Conservation (phyloP, 2,797 vertebrate genomes). For the Adrianichthys oophorus region DNA sequence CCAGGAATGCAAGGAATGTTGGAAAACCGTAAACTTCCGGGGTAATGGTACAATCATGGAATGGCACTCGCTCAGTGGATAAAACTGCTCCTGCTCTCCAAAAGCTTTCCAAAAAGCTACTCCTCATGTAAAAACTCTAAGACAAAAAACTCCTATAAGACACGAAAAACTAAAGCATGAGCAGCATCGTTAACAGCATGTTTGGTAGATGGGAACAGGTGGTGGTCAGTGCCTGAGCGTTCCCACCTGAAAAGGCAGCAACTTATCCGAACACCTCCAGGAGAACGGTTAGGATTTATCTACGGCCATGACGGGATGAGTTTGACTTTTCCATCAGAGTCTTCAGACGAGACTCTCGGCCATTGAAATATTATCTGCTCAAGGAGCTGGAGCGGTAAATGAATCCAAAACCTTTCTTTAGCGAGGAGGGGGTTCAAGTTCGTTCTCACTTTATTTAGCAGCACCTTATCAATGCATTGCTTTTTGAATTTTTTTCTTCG, state of each 20-base stretch:
- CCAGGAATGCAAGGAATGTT: slow-evolving; percentile 43
- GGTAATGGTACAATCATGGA: slow-evolving; percentile 56
- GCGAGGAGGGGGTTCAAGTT: no score
- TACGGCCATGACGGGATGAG: no score
- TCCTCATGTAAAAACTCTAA: slow-evolving; percentile 22
- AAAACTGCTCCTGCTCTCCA: slow-evolving; percentile 24
- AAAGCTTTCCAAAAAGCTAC: slow-evolving; percentile 27
- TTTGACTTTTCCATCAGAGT: no score
- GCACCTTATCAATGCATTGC: neutral
- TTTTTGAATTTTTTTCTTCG: neutral
- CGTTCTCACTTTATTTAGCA: neutral
- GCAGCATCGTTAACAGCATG: slow-evolving; percentile 36
- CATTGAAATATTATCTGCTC: no score
- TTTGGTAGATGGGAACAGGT: neutral
- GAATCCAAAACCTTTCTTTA: no score
- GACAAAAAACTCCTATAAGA: slow-evolving; percentile 36
- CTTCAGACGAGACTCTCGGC: no score
- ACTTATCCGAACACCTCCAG: neutral
- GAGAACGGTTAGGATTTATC: no score
- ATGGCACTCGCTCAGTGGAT: slow-evolving; percentile 38
- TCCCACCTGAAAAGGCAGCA: slow-evolving; percentile 3
- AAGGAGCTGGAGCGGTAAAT: no score
- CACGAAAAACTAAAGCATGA: slow-evolving; percentile 35
- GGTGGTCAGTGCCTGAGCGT: slow-evolving; percentile 15
- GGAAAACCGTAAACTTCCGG: slow-evolving; percentile 22